Conservation (phyloP, 2,113 vertebrate species). For the Syrmaticus mikado region DNA sequence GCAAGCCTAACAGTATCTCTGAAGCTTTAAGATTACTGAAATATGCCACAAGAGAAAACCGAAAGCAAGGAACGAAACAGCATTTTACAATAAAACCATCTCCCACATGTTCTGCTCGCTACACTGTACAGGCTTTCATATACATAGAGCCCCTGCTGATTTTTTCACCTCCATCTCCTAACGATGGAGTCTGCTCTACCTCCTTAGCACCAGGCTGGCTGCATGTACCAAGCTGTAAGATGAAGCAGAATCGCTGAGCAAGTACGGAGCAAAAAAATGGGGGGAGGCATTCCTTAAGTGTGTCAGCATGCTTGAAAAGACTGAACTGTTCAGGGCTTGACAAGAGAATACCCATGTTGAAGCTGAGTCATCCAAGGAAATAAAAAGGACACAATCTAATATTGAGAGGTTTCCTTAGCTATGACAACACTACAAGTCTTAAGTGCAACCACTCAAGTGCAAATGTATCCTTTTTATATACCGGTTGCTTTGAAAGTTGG, state of each 20-base stretch:
- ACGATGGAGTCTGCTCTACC: neutral
- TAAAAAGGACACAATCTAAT: neutral
- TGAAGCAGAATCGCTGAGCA: conserved; percentile 39
- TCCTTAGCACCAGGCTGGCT: neutral
- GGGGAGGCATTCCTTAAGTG: neutral
- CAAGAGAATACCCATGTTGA: neutral
- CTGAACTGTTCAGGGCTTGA: neutral
- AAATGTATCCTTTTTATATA: neutral
- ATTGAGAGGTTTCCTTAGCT: neutral
- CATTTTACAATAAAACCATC: neutral
- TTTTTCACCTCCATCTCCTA: neutral
- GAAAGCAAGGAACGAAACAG: neutral
- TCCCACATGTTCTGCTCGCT: accelerated
- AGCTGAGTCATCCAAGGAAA: neutral
- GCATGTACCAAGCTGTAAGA: conserved; percentile 19
- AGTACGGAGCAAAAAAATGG: neutral
- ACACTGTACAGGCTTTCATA: neutral
- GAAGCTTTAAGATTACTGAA: neutral
- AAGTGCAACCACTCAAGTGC: neutral
- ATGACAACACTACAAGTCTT: accelerated
- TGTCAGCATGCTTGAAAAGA: neutral
- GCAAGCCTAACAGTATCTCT: neutral
- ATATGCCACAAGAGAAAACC: accelerated
- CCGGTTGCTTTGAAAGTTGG: neutral
- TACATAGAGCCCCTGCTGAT: neutral